phyloP scores from a whole-genome alignment of 2,888 invertebrate genomes.

The Deilephila elpenor region DNA sequence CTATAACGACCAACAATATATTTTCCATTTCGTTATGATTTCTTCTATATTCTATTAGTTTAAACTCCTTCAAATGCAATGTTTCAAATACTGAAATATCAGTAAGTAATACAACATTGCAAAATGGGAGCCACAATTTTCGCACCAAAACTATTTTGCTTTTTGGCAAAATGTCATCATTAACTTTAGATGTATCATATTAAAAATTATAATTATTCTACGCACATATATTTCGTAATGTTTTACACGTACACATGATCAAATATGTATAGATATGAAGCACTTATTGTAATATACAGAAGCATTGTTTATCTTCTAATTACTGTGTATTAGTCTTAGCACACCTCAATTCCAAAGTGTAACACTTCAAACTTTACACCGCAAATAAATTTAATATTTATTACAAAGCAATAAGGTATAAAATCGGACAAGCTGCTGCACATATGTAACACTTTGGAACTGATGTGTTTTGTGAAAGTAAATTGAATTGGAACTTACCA shows the following conservation, averaged over 20 bases:
- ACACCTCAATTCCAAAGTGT: background rate
- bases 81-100: too few relatives aligned
- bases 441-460: background rate
- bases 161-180: too few relatives aligned
- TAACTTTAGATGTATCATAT: background rate
- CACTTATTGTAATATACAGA: background rate
- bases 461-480: background rate
- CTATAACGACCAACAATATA: too few relatives aligned
- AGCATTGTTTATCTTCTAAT: background rate
- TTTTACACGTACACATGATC: conserved; percentile 19
- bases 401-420: background rate
- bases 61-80: too few relatives aligned
- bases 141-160: too few relatives aligned
- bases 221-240: background rate
- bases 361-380: background rate
- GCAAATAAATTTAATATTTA: too few relatives aligned
- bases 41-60: too few relatives aligned
- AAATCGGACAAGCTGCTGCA: background rate
- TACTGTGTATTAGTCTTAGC: background rate
- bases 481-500: conserved; percentile 18
- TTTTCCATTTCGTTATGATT: too few relatives aligned
- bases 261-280: background rate
- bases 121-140: too few relatives aligned
- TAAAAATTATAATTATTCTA: conserved; percentile 16
- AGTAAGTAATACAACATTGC: too few relatives aligned